These are phyloP conservation scores for Tamias sibiricus DNA, from an alignment of 2,113 vertebrate genomes.

Conservation along the genomic window DNA sequence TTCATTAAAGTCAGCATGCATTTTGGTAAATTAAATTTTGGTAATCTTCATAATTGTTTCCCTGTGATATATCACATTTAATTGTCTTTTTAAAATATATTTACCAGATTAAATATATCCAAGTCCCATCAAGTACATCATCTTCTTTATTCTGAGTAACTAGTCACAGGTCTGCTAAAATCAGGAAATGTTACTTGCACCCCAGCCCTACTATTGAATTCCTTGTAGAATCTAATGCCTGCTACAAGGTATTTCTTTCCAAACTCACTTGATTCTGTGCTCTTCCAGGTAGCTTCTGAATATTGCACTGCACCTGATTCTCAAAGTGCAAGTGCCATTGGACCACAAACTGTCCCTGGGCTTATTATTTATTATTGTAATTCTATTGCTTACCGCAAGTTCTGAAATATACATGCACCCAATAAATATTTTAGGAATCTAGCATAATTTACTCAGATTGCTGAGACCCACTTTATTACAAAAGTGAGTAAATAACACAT, in stretches of 20 bases:
- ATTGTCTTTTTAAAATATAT: neutral
- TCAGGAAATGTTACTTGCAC: neutral
- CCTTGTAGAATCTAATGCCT: neutral
- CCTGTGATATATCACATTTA: rapidly evolving
- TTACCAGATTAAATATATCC: neutral
- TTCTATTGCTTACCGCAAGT: too few species aligned
- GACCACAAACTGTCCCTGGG: too few species aligned
- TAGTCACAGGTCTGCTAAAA: neutral
- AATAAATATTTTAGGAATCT: neutral
- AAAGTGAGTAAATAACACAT: neutral
- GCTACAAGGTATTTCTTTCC: neutral
- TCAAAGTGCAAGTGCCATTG: neutral
- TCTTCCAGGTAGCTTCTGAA: neutral
- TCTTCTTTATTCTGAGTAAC: neutral
- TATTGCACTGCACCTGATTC: neutral
- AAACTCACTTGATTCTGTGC: too few species aligned
- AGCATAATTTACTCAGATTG: neutral
- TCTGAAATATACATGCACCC: neutral
- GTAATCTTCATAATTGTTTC: neutral
- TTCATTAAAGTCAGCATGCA: neutral
- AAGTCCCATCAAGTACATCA: neutral
- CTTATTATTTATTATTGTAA: neutral
- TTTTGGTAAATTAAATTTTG: neutral
- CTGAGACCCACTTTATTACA: neutral
- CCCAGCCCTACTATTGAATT: rapidly evolving